Percentiles rank a stretch among this genome's conserved stretches.
Evolutionary conservation across 1,140 invertebrate genomes (phyloP).

Genomic region (Planococcus citri): DNA sequence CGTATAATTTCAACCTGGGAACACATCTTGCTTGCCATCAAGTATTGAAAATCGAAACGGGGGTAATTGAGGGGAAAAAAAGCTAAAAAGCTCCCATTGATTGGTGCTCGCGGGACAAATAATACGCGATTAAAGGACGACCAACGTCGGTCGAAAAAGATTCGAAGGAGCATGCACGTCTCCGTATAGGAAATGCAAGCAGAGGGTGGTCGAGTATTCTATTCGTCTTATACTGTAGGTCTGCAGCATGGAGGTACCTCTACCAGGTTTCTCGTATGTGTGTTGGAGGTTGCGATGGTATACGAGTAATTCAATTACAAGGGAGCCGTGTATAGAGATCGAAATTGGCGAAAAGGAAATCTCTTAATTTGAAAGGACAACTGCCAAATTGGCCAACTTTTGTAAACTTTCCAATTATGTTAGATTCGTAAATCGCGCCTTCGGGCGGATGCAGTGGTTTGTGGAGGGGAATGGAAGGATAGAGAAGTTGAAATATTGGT

Average conservation of each 20-base stretch:
- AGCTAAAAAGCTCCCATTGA: neutral
- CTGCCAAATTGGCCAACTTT: conserved; percentile 2
- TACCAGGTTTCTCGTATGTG: too few relatives aligned
- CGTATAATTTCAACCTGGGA: too few relatives aligned
- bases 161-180: too few relatives aligned
- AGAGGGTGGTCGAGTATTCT: neutral
- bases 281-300: neutral
- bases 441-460: too few relatives aligned
- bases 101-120: neutral
- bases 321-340: too few relatives aligned
- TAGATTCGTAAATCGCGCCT: neutral
- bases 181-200: neutral
- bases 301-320: neutral
- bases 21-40: too few relatives aligned
- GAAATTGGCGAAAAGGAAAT: neutral
- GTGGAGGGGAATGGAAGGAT: too few relatives aligned
- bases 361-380: conserved; percentile 5
- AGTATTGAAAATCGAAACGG: neutral
- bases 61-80: neutral
- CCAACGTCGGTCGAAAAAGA: too few relatives aligned
- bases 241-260: too few relatives aligned
- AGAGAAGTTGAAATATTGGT: too few relatives aligned
- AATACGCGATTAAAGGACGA: too few relatives aligned
- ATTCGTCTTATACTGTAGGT: too few relatives aligned
- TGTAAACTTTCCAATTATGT: conserved; percentile 1